A percentile compares a stretch with the other conserved stretches of the same genome.
Evolutionary conservation across 2,797 vertebrate species (phyloP).

Genomic region (Lutjanus argentimaculatus): DNA sequence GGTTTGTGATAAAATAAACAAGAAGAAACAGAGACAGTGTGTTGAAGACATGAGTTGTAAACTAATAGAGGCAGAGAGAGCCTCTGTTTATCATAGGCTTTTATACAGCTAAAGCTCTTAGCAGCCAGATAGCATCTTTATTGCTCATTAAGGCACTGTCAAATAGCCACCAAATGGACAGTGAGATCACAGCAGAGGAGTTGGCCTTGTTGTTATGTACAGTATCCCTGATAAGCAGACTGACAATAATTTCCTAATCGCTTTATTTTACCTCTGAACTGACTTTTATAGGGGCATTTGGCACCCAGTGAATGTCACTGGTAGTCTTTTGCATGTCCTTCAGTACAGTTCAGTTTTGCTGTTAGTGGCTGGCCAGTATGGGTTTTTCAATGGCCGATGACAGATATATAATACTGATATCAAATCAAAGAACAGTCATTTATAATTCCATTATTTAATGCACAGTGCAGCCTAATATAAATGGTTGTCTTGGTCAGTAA

Average conservation of each 20-base stretch:
- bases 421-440: too few relatives aligned
- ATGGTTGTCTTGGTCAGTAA: too few relatives aligned
- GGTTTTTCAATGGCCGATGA: too few relatives aligned
- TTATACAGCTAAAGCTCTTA: conserved; percentile 32
- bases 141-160: conserved; percentile 42
- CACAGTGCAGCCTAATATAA: too few relatives aligned
- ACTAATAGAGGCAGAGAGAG: conserved; percentile 32
- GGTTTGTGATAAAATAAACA: background rate
- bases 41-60: conserved; percentile 4
- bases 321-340: background rate
- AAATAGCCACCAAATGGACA: conserved; percentile 27
- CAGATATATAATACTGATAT: too few relatives aligned
- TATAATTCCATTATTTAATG: too few relatives aligned
- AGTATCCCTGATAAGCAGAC: background rate
- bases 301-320: background rate
- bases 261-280: background rate
- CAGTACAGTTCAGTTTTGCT: background rate
- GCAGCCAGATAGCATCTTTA: conserved; percentile 57
- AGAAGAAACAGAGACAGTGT: background rate
- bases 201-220: conserved; percentile 25
- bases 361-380: too few relatives aligned
- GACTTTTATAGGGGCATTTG: background rate
- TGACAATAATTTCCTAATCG: background rate
- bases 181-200: conserved; percentile 10
- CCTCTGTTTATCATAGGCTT: conserved; percentile 24